These are phyloP conservation scores for Hirtodrosophila confusa DNA, from an alignment of 2,888 invertebrate genomes.

Conservation along the genomic window DNA sequence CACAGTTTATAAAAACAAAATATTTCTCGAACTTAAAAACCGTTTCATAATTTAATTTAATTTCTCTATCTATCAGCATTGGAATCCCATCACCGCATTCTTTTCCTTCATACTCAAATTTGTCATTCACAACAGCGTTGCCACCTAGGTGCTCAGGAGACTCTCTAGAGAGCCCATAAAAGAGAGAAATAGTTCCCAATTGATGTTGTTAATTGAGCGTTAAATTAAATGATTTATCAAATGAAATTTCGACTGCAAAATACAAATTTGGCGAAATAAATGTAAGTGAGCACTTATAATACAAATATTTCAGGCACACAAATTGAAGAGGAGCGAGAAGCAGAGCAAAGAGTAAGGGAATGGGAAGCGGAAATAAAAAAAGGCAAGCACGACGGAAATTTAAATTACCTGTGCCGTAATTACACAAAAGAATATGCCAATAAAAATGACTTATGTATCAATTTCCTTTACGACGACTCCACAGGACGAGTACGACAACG, in stretches of 20 bases:
- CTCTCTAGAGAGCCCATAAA: no score
- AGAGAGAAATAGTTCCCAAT: neutral
- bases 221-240: constrained; percentile 12
- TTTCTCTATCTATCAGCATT: no score
- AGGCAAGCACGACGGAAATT: constrained; percentile 55
- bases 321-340: constrained; percentile 14
- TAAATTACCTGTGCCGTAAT: constrained; percentile 77
- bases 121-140: no score
- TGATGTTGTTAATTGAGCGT: neutral
- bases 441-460: constrained; percentile 82
- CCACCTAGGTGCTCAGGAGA: no score
- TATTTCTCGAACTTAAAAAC: no score
- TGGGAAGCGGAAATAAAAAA: neutral
- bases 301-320: constrained; percentile 21
- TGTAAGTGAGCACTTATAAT: constrained; percentile 10
- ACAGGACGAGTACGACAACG: constrained; percentile 54
- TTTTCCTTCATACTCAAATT: no score
- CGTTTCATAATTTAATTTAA: no score
- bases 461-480: constrained; percentile 75
- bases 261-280: neutral
- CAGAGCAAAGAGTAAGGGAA: neutral
- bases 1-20: no score
- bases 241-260: neutral
- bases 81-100: no score
- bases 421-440: constrained; percentile 80